Conservation (phyloP, 1,140 invertebrate genomes). For the Phymastichus coffea region DNA sequence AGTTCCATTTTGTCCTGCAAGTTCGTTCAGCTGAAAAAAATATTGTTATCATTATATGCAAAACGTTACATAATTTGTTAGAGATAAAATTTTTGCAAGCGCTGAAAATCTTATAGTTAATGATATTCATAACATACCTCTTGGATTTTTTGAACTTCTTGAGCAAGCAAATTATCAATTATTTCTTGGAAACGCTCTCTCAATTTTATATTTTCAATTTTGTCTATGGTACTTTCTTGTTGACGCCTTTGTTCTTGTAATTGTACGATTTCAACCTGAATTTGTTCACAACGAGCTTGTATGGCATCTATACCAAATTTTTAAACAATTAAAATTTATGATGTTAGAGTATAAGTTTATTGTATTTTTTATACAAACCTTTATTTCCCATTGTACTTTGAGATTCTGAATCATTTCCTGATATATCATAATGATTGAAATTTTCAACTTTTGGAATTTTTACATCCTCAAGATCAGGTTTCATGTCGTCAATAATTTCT, state of each 20-base stretch:
- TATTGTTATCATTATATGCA: constrained; percentile 9
- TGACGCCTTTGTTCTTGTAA: constrained; percentile 70
- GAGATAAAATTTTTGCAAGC: too few species aligned
- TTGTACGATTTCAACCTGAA: constrained; percentile 70
- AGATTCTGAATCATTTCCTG: constrained; percentile 42
- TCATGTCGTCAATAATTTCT: constrained; percentile 36
- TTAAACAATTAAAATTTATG: neutral
- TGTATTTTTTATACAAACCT: constrained; percentile 33
- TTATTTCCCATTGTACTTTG: constrained; percentile 39
- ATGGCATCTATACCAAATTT: constrained; percentile 40
- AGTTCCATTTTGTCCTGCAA: too few species aligned
- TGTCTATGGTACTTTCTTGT: constrained; percentile 80
- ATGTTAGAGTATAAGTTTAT: constrained; percentile 4
- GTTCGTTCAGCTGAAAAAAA: too few species aligned
- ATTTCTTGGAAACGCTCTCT: constrained; percentile 80
- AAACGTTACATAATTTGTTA: too few species aligned
- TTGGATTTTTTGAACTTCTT: constrained; percentile 79
- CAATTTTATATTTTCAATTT: constrained; percentile 82
- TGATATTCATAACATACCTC: too few species aligned
- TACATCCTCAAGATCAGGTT: constrained; percentile 31
- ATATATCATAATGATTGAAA: constrained; percentile 44
- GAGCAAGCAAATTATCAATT: constrained; percentile 73
- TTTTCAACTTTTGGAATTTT: constrained; percentile 49
- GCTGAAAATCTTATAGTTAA: too few species aligned
- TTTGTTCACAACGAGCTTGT: constrained; percentile 51